Base-by-base conservation (phyloP, 2,888 invertebrate genomes). In the Eilema depressum region DNA sequence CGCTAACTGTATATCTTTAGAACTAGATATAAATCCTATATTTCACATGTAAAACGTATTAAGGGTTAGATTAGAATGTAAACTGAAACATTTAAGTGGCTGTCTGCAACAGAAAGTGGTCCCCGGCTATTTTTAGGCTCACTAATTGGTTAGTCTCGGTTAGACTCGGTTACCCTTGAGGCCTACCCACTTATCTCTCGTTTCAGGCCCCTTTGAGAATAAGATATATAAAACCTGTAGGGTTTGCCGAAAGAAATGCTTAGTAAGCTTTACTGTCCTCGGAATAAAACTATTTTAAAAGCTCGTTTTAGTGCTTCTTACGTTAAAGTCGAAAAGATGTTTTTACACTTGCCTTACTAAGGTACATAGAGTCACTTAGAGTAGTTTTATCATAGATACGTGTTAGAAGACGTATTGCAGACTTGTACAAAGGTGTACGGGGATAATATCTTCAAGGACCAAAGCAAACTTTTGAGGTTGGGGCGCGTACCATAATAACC, bases 161-260 rank as follows among this genome's bases (percentile, higher is more conserved):
- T 63, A 41, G 62, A 37, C 41, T 63, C 63, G 57, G 69, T 53
- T 37, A 30, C n/a, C 3, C 62, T 30, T 64, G 56, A 75, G 72
- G 57, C 63, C 64, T 61, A 60, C 57, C 37, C 56, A 66, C 72
- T 82, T 82, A 78, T 78, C 81, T 82, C 72, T n/a, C 33, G 60
- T 78, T 70, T 68, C 80, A 82, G 70, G 28, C 71, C 66, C 80
- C 82, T 78, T 68, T 68, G 78, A 74, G 76, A 68, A 11, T 68
- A 56, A 63, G n/a, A 56, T 37, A 33, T 20, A 41, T 66, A 12
- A 41, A 60, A 41, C 14, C 63, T 41, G 20, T 12, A 2, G 60
- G 26, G 26, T 63, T 25, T 59, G 25, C 17, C 8, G 10, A 62
- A 33, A 33, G 14, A 37, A 25, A 62, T 59, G 20, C n/a, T n/a